Base-by-base conservation (phyloP, 2,113 vertebrate species). In the Leptobrachium leishanense region DNA sequence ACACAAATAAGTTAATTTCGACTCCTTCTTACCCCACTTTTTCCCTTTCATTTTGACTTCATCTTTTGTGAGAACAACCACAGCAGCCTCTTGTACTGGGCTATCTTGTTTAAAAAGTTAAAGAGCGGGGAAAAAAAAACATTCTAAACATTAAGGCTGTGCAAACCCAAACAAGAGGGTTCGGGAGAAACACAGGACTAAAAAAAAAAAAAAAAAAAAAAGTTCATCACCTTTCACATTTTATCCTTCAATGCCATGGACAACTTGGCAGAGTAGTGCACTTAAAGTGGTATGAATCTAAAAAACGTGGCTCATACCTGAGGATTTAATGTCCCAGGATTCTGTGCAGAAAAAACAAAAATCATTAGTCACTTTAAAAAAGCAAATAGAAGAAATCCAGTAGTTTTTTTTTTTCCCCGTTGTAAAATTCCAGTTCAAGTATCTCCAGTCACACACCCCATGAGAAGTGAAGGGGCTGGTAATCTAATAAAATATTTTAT, bases 391-490 rank as follows among this genome's bases (percentile, higher is more conserved):
- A 70, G 68, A 63, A 81, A 74, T 74, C 65, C 72, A 81, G 78
- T 80, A 73, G 78, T 74, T 44, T 11, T 59, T 59, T 46, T 4
- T 59, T 59, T 68, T 50, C 41, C n/a, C 63, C 53, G 46, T 20
- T 74, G 53, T 67, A 74, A 74, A 74, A 74, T 68, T 74, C 43
- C 71, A 74, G 13, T 89, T 91, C 90, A 92, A 91, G 90, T 90
- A 90, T 87, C 85, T 87, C 84, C 84, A 87, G 87, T 87, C 86
- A 79, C 64, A 46, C n/a, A 39, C 39, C n/a, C 77, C 41, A 12
- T 66, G 59, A 79, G 53, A 69, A 65, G 68, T 69, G 65, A 72
- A 43, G 42, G 63, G 43, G 70, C 20, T 68, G 71, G 55, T 68
- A 74, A 62, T 62, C 65, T 74, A 74, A 66, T 68, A 81, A 81